A percentile compares a stretch with the other conserved stretches of the same genome.
Conservation (phyloP, 2,888 invertebrate genomes). For the Drepana falcataria region DNA sequence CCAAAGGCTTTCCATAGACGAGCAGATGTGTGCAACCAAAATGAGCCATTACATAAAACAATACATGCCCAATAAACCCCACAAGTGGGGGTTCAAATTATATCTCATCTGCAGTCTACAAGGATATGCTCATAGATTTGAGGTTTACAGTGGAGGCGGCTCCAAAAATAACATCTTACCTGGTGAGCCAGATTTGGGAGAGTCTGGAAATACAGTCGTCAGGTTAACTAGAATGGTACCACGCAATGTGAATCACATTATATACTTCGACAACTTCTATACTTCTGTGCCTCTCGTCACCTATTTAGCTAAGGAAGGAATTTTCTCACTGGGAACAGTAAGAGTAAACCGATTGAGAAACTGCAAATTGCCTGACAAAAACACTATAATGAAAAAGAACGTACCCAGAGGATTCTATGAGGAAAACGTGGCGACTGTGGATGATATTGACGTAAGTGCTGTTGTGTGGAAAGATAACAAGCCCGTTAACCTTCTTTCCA, state of each 20-base stretch:
- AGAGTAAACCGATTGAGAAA: constrained; percentile 26
- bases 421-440: constrained; percentile 22
- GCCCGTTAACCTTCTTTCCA: constrained; percentile 34
- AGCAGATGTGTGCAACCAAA: constrained; percentile 17
- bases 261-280: no score
- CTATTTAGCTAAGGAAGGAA: constrained; percentile 28
- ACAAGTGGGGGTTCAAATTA: constrained; percentile 28
- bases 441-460: constrained; percentile 26
- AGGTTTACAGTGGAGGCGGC: constrained; percentile 17
- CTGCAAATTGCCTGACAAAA: constrained; percentile 30
- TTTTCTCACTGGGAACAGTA: constrained; percentile 26
- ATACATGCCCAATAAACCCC: constrained; percentile 26
- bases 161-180: constrained; percentile 21
- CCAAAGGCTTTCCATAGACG: no score
- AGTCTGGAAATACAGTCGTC: constrained; percentile 28
- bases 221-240: constrained; percentile 27
- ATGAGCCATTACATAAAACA: constrained; percentile 11
- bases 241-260: constrained; percentile 27
- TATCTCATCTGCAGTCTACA: constrained; percentile 13
- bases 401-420: constrained; percentile 29
- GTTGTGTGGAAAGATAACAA: constrained; percentile 42
- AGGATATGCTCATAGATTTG: neutral
- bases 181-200: constrained; percentile 31
- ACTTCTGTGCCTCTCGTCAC: constrained; percentile 24
- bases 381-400: constrained; percentile 27